Conservation (phyloP, 37 sponge, comb jelly and placozoan species). For the Aphrocallistes beatrix region DNA sequence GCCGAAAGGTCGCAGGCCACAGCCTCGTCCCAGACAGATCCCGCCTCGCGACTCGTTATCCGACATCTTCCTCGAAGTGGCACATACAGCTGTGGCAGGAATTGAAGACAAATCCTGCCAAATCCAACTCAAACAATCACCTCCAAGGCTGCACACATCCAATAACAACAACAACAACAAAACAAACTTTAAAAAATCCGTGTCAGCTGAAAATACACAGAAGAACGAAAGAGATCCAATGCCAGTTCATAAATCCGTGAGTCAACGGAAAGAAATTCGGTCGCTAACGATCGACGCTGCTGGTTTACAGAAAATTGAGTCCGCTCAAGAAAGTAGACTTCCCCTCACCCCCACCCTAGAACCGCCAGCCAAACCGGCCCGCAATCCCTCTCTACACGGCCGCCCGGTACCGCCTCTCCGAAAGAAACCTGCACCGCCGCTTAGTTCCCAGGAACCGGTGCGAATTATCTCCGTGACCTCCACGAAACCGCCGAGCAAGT, state of each 20-base stretch:
- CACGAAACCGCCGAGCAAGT: not conserved
- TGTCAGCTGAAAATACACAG: not conserved
- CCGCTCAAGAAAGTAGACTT: too few relatives aligned
- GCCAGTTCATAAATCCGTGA: not conserved
- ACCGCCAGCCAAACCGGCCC: not conserved
- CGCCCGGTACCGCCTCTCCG: not conserved
- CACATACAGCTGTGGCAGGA: not conserved
- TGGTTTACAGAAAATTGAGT: too few relatives aligned
- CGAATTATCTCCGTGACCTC: not conserved
- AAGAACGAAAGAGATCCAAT: not conserved
- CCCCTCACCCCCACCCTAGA: too few relatives aligned
- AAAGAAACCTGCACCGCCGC: not conserved
- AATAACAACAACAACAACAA: not conserved
- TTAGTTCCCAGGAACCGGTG: not conserved
- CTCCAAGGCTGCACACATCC: not conserved
- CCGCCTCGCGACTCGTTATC: not conserved
- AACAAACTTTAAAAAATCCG: not conserved
- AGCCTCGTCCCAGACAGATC: not conserved
- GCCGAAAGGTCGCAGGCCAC: not conserved
- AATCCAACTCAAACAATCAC: not conserved
- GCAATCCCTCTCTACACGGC: not conserved
- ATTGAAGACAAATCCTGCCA: slow-evolving; percentile 8
- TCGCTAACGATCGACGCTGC: too few relatives aligned
- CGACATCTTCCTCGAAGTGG: slow-evolving; percentile 8
- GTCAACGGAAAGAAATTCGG: not conserved